A percentile compares a stretch with the other conserved stretches of the same genome.
phyloP scores from a whole-genome alignment of 2,113 vertebrate species.

The Hippoglossus stenolepis region DNA sequence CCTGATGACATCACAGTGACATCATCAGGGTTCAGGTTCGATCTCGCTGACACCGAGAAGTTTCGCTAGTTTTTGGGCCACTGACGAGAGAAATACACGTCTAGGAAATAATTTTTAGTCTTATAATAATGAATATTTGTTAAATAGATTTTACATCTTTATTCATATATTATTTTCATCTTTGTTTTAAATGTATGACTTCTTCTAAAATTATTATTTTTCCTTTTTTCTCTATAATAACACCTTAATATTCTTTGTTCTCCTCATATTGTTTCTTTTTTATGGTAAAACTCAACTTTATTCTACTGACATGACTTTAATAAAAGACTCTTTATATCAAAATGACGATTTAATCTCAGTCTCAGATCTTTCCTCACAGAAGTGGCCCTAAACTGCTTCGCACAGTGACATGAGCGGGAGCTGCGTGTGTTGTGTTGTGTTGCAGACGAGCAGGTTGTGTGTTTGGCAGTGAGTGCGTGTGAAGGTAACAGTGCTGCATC shows the following conservation, averaged over 20 bases:
- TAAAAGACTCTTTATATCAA: not conserved
- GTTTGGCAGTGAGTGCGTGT: conserved; percentile 5
- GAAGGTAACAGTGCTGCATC: conserved; percentile 11
- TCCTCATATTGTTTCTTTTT: no score
- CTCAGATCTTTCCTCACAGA: not conserved
- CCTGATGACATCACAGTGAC: not conserved
- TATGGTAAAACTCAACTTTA: no score
- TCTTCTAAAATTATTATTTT: no score
- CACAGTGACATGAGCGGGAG: not conserved
- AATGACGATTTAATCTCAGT: not conserved
- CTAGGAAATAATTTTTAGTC: not conserved
- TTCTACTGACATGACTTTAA: not conserved
- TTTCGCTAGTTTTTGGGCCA: conserved; percentile 3
- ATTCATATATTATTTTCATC: not conserved
- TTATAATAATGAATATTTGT: not conserved
- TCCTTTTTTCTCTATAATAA: no score
- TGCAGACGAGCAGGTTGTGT: not conserved
- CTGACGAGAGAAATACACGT: not conserved
- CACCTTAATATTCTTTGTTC: no score
- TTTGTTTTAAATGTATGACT: no score
- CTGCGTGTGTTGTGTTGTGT: not conserved
- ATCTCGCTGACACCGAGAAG: not conserved
- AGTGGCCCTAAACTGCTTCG: not conserved
- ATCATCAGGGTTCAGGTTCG: not conserved
- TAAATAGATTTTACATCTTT: not conserved